phyloP scores from a whole-genome alignment of 1,140 invertebrate genomes.

The Pseudomyrmex concolor region DNA sequence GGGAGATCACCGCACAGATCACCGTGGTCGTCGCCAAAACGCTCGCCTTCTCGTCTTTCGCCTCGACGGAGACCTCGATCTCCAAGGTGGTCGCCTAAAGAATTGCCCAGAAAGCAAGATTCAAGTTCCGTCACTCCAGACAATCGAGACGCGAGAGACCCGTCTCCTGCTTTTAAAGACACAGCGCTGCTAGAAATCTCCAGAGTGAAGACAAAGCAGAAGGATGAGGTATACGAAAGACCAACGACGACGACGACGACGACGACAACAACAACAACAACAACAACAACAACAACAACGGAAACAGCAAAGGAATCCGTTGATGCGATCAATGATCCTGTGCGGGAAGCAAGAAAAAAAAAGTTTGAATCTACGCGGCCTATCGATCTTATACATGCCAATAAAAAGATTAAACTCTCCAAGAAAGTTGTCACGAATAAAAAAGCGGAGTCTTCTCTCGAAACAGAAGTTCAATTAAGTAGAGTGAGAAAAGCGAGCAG shows the following conservation, averaged over 20 bases:
- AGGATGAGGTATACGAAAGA: slow-evolving; percentile 64
- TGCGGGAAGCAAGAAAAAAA: slow-evolving; percentile 80
- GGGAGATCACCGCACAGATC: slow-evolving; percentile 70
- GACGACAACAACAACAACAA: too few species aligned
- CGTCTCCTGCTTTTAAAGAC: slow-evolving; percentile 59
- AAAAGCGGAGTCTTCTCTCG: slow-evolving; percentile 57
- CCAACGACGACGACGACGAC: background rate
- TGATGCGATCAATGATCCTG: slow-evolving; percentile 73
- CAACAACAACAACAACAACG: background rate
- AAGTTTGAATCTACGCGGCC: slow-evolving; percentile 82
- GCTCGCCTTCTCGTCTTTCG: slow-evolving; percentile 71
- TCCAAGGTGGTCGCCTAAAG: slow-evolving; percentile 73
- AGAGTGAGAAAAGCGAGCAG: slow-evolving; percentile 47
- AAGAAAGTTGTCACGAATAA: slow-evolving; percentile 72
- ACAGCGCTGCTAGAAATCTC: slow-evolving; percentile 62
- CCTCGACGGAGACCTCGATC: slow-evolving; percentile 70
- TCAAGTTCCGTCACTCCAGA: slow-evolving; percentile 68
- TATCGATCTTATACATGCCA: slow-evolving; percentile 77
- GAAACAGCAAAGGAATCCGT: slow-evolving; percentile 59
- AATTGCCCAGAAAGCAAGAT: slow-evolving; percentile 66
- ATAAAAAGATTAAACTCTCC: slow-evolving; percentile 83
- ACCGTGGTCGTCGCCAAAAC: slow-evolving; percentile 79
- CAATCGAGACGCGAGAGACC: slow-evolving; percentile 35
- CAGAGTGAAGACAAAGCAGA: slow-evolving; percentile 69
- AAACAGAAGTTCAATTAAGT: slow-evolving; percentile 41